Base-by-base conservation (phyloP, 2,888 invertebrate genomes). In the Tipula confusa region DNA sequence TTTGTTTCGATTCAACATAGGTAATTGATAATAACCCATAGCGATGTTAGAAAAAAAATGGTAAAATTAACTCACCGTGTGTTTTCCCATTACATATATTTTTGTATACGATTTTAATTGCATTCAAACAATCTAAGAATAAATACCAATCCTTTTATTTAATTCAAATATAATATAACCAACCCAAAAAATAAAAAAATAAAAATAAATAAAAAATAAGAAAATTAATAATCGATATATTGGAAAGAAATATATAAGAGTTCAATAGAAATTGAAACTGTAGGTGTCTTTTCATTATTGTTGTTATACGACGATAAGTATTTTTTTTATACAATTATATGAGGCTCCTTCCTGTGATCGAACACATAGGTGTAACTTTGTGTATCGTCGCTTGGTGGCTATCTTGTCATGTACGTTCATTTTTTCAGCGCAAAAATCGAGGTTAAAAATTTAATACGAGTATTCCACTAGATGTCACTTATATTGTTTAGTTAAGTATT, bases 41-140 rank as follows among this genome's bases (percentile, higher is more conserved):
- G 64, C 64, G 64, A 64, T 24, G 64, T 64, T 33, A 9, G 64
- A 24, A 64, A 64, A 38, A 0, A 38, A 43, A 43, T n/a, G n/a
- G n/a, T n/a, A 64, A 64, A 64, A 64, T 64, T 64, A 64, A 64
- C 64, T 64, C 64, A 64, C 64, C 64, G 64, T 64, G 64, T 64
- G 64, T 64, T 64, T 64, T 64, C 64, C 64, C 64, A 64, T 64
- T 64, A 64, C 24, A 24, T 64, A 18, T 18, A 24, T 64, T 64
- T 64, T n/a, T n/a, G n/a, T 9, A 64, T 64, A 24, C 64, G 13
- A 64, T 64, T 64, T 24, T 64, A 64, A 64, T 64, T 64, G 64
- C 64, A 64, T 43, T 43, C 43, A 43, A 43, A 43, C 43, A 43
- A 43, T 64, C 64, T 64, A 64, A 11, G 64, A 24, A 64, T 64